Evolutionary conservation across 2,797 vertebrate genomes (phyloP), one percentile per base, ranked within the genome.

Genomic region (Pelodytes ibericus): DNA sequence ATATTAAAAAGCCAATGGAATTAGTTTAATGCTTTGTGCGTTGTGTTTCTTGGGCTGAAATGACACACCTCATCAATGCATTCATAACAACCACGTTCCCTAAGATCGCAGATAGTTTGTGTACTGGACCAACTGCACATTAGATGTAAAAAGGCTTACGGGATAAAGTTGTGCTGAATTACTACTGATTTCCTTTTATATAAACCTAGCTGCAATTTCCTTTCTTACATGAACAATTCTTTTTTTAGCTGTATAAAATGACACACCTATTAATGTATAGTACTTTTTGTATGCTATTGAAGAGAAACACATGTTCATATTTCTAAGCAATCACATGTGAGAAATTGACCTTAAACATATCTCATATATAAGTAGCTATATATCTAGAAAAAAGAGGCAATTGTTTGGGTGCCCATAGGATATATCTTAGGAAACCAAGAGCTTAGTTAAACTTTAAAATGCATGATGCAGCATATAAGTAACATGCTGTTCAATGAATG

Each of bases 61-160:
- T 71, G 57, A 59, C 30, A 71, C 69, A 71, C 69, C 36, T 71
- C 69, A 71, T 71, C 69, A 71, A 33, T 10, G 24, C 49, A 2
- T 53, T 53, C 22, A 16, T 20, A 20, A 2, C 1, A 13, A 20
- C 20, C 22, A 6, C 4, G 49, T 20, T 53, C 11, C 8, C 3
- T 13, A 53, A 59, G 22, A 26, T 71, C 36, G 18, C 30, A 44
- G 36, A 44, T 71, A 20, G 24, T 13, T 47, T 5, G 24, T 58
- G 1, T 29, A 13, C 49, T 58, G 24, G 11, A 58, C 24, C 24
- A 26, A 58, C 11, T 58, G 25, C 56, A 26, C 15, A 58, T 26
- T 58, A 27, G 24, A 27, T 58, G 26, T 22, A 13, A 53, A 53
- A 25, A 58, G 49, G 56, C 56, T 58, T 58, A 26, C 16, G 15